Evolutionary conservation across 2,888 invertebrate species (phyloP).

Genomic region (Mimas tiliae): DNA sequence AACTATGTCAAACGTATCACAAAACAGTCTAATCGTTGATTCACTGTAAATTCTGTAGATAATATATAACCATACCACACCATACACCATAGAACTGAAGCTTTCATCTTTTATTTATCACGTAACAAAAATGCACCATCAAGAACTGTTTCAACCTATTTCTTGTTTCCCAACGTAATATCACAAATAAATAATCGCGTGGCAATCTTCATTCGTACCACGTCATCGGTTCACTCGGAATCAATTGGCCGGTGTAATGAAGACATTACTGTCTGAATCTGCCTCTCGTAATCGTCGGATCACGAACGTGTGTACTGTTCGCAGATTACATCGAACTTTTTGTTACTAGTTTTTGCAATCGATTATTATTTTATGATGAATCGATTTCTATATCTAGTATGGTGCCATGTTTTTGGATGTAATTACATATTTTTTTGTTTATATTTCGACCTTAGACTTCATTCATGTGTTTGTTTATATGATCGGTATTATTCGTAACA

Average conservation of each 20-base stretch:
- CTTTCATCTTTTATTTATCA: background rate
- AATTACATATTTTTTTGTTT: background rate
- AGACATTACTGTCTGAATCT: constrained; percentile 70
- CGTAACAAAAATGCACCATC: constrained; percentile 5
- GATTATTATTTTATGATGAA: constrained; percentile 20
- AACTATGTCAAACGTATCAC: too few species aligned
- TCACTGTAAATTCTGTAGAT: too few species aligned
- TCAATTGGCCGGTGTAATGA: constrained; percentile 74
- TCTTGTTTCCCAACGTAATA: constrained; percentile 20
- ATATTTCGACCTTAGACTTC: too few species aligned
- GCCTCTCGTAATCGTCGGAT: constrained; percentile 57
- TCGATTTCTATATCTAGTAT: background rate
- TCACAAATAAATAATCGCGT: constrained; percentile 27
- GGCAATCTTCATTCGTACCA: constrained; percentile 24
- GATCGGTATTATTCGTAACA: too few species aligned
- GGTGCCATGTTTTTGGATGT: background rate
- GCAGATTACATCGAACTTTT: constrained; percentile 25
- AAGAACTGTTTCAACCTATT: constrained; percentile 6
- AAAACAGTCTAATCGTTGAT: too few species aligned
- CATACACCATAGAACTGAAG: background rate
- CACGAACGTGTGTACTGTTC: constrained; percentile 36
- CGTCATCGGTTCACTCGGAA: constrained; percentile 45
- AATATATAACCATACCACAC: too few species aligned
- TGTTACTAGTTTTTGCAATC: constrained; percentile 1
- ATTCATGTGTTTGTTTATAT: too few species aligned